A percentile compares a stretch with the other conserved stretches of the same genome.
Evolutionary conservation across 2,888 invertebrate species (phyloP).

Genomic region (Xestia ashworthii): DNA sequence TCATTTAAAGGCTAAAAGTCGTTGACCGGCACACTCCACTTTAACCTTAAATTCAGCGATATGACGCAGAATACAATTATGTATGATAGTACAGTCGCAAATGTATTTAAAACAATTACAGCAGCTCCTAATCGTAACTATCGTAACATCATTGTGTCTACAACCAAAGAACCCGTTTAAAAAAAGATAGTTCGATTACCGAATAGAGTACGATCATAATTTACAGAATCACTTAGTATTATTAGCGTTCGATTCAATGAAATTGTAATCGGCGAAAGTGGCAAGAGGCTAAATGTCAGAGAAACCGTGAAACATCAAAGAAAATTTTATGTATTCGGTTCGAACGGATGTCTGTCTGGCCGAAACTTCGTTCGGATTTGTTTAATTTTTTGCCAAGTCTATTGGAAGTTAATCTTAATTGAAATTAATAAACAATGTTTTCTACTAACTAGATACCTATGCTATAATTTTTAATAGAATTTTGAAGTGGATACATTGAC

Average conservation of each 20-base stretch:
- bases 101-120: constrained; percentile 28
- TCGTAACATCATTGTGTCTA: constrained; percentile 68
- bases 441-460: neutral
- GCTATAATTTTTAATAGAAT: neutral
- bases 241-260: constrained; percentile 68
- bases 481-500: neutral
- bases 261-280: constrained; percentile 69
- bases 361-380: neutral
- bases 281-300: constrained; percentile 55
- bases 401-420: neutral
- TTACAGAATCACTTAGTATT: constrained; percentile 42
- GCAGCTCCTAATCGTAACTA: constrained; percentile 64
- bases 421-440: neutral
- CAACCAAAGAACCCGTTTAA: constrained; percentile 69
- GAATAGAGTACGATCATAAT: constrained; percentile 45
- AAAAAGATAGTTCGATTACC: constrained; percentile 45
- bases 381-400: neutral
- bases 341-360: constrained; percentile 30
- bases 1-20: constrained; percentile 77
- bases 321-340: constrained; percentile 44
- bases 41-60: constrained; percentile 53
- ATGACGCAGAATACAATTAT: constrained; percentile 35
- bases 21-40: constrained; percentile 72
- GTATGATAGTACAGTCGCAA: constrained; percentile 11
- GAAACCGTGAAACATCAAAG: constrained; percentile 47